Evolutionary conservation across 2,888 invertebrate genomes (phyloP).

Genomic region (Athripsodes cinereus): DNA sequence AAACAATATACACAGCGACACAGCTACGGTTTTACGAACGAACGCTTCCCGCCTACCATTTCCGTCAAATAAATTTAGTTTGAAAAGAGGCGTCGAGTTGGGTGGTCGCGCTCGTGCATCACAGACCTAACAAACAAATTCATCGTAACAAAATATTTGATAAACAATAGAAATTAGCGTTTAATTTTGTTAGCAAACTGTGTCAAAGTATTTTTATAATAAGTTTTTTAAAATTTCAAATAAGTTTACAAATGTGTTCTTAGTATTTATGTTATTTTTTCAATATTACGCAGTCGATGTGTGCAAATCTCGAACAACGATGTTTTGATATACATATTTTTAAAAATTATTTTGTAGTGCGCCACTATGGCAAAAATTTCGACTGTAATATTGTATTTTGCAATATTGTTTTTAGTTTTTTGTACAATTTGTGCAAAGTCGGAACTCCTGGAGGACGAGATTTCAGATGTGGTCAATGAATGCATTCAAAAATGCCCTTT

Average conservation of each 20-base stretch:
- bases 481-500: conserved; percentile 1
- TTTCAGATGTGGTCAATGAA: not conserved
- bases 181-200: too few relatives aligned
- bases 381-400: not conserved
- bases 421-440: not conserved
- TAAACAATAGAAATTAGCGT: too few relatives aligned
- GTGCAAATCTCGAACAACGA: not conserved
- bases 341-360: not conserved
- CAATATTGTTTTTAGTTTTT: not conserved
- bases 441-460: not conserved
- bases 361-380: not conserved
- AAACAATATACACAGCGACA: too few relatives aligned
- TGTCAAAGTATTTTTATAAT: too few relatives aligned
- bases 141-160: too few relatives aligned
- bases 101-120: too few relatives aligned
- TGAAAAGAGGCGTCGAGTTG: too few relatives aligned
- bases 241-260: not conserved
- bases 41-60: too few relatives aligned
- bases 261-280: not conserved
- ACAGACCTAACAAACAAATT: too few relatives aligned
- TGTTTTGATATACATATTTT: not conserved
- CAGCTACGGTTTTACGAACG: too few relatives aligned
- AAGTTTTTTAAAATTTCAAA: too few relatives aligned
- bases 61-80: too few relatives aligned
- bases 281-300: not conserved